Base-by-base conservation (phyloP, 2,888 invertebrate species). In the Cyaniris semiargus region DNA sequence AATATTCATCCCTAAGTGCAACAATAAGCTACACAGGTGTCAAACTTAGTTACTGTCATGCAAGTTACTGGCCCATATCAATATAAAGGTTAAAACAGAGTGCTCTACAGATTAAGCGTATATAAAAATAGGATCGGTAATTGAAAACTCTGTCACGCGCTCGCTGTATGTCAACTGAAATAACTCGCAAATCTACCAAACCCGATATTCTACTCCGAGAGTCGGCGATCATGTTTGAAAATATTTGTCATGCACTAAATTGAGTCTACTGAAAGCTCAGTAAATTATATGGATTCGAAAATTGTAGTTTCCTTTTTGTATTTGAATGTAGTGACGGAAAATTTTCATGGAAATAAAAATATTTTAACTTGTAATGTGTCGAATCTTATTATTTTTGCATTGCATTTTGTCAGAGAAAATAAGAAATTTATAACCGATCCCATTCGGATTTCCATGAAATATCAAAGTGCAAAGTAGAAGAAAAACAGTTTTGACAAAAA, bases 91-190 rank as follows among this genome's bases (percentile, higher is more conserved):
- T 86, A 87, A 87, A 83, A 82, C 83, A 80, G 84, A 90, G 89
- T 89, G 90, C 87, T 86, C 82, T 81, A 80, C 80, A 85, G 88
- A 87, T 89, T 89, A 88, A 90, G 88, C 89, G 79, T 70, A 77
- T 75, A 78, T 79, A 77, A 79, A 79, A 79, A 80, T 78, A 78
- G 78, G 76, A 79, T 60, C 80, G 83, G 85, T 88, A 88, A 89
- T 89, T 89, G 87, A 85, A 86, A 89, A 87, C 85, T 79, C 85
- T 83, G 86, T 87, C 88, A 88, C 88, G 87, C 87, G 81, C 83
- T 86, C 86, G 88, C 83, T 86, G 84, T 80, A 77, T 84, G 84
- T 81, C 77, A 72, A 44, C 76, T 18, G 82, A 82, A 83, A 84
- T 86, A 85, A 86, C 87, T 85, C 81, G 81, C 80, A 80, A 84